Evolutionary conservation across 2,797 vertebrate species (phyloP).

Genomic region (Scolopax bukidnonensis): DNA sequence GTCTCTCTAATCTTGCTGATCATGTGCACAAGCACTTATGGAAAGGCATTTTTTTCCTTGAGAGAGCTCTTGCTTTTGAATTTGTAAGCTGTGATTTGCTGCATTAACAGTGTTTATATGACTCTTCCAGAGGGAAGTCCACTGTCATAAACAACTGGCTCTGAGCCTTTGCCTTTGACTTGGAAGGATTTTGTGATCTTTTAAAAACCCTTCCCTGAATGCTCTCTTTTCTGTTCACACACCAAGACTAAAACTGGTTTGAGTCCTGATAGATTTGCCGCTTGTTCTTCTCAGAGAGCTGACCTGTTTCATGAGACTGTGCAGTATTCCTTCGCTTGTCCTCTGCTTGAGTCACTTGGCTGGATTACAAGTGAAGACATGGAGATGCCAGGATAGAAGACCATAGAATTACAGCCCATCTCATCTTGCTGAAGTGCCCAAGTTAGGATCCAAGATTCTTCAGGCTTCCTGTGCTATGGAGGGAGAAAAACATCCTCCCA

Average conservation of each 20-base stretch:
- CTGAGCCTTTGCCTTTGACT: neutral
- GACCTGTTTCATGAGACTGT: neutral
- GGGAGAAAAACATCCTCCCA: neutral
- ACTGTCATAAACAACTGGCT: neutral
- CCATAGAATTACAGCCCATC: neutral
- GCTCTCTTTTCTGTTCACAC: neutral
- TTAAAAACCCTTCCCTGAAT: neutral
- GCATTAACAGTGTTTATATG: neutral
- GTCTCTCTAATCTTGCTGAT: neutral
- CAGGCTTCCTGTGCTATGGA: neutral
- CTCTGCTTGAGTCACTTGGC: neutral
- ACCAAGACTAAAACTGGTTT: neutral
- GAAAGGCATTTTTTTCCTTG: neutral
- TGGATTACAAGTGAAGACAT: neutral
- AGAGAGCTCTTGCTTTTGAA: constrained; percentile 20
- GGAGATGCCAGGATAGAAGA: neutral
- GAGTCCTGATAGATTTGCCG: neutral
- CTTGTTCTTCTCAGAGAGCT: neutral
- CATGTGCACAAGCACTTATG: neutral
- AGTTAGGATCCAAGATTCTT: neutral
- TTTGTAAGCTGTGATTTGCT: constrained; percentile 36
- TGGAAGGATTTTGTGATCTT: neutral
- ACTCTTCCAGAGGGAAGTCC: neutral
- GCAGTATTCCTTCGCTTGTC: neutral
- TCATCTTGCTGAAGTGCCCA: neutral